These are phyloP conservation scores for Colius striatus DNA, from an alignment of 2,113 vertebrate genomes.

Conservation along the genomic window DNA sequence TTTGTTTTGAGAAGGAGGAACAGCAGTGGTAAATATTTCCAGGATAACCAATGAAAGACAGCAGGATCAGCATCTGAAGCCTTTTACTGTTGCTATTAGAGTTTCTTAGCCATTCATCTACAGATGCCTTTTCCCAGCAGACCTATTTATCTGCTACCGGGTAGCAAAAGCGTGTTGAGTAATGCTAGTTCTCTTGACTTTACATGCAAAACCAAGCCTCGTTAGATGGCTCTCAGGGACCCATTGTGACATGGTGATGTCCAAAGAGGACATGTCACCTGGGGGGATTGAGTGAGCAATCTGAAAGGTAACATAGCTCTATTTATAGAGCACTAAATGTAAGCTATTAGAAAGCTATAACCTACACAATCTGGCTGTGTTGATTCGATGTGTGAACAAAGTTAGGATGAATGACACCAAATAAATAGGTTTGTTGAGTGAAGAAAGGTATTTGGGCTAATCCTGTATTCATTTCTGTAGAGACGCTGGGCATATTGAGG, in stretches of 20 bases:
- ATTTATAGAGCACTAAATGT: background rate
- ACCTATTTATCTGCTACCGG: background rate
- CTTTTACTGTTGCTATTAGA: background rate
- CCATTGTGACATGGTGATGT: background rate
- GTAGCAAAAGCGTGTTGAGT: background rate
- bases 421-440: background rate
- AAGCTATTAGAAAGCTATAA: background rate
- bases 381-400: background rate
- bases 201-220: rapidly evolving
- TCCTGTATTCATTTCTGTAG: background rate
- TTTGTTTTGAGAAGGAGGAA: slow-evolving; percentile 25
- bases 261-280: background rate
- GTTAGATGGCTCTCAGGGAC: background rate
- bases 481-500: background rate
- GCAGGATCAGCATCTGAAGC: background rate
- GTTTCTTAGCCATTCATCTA: background rate
- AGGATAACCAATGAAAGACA: background rate
- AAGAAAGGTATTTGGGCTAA: background rate
- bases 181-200: background rate
- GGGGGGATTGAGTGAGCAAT: background rate
- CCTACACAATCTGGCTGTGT: background rate
- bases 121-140: slow-evolving; percentile 16
- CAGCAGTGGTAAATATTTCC: background rate
- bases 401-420: background rate
- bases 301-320: background rate